phyloP scores from a whole-genome alignment of 2,113 vertebrate species.

The Anguilla japonica region DNA sequence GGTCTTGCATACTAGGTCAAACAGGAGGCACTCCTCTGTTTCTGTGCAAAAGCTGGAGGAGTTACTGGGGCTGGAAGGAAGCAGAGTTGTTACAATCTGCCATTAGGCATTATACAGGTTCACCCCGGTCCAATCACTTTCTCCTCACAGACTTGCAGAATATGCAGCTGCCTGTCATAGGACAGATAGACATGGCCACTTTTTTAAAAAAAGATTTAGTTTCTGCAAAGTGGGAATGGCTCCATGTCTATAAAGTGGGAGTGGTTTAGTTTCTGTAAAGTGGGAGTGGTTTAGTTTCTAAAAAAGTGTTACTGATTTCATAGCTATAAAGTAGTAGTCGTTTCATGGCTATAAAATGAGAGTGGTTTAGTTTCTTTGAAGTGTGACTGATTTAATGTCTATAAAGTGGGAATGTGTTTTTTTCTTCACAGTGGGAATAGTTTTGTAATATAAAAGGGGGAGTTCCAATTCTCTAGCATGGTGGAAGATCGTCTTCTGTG shows the following conservation, averaged over 20 bases:
- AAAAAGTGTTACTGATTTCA: too few relatives aligned
- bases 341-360: too few relatives aligned
- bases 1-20: constrained; percentile 68
- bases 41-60: constrained; percentile 67
- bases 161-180: background rate
- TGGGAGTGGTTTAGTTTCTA: background rate
- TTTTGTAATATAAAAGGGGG: too few relatives aligned
- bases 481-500: too few relatives aligned
- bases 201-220: too few relatives aligned
- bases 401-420: too few relatives aligned
- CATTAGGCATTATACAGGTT: background rate
- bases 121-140: background rate
- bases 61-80: constrained; percentile 53
- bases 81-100: background rate
- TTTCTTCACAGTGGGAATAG: too few relatives aligned
- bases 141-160: background rate
- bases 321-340: too few relatives aligned
- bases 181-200: too few relatives aligned
- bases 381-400: too few relatives aligned
- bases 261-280: background rate
- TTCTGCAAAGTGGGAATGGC: background rate
- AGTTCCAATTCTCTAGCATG: too few relatives aligned
- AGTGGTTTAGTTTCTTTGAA: too few relatives aligned
- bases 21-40: constrained; percentile 70
- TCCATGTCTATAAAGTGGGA: background rate